A percentile compares a stretch with the other conserved stretches of the same genome.
phyloP scores from a whole-genome alignment of 2,113 vertebrate genomes.

The Lampris megalopsis region DNA sequence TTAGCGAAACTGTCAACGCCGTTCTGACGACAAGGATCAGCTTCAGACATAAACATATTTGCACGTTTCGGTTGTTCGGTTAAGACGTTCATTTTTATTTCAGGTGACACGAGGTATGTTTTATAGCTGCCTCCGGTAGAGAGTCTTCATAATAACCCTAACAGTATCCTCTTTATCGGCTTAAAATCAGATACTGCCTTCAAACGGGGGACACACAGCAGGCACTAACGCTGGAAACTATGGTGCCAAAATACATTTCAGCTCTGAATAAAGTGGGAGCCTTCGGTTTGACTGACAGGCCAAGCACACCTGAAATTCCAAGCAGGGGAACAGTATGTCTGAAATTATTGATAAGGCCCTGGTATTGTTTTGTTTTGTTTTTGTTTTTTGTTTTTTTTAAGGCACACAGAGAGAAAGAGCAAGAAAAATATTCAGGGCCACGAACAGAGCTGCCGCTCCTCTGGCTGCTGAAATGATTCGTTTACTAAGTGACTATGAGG shows the following conservation, averaged over 20 bases:
- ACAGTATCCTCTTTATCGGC: background rate
- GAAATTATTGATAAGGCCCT: slow-evolving; percentile 59
- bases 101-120: background rate
- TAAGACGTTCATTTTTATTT: background rate
- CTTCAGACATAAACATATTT: background rate
- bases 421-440: slow-evolving; percentile 23
- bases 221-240: slow-evolving; percentile 3
- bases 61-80: background rate
- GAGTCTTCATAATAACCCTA: background rate
- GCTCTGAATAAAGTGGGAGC: slow-evolving; percentile 28
- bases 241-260: slow-evolving; percentile 23
- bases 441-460: slow-evolving; percentile 28
- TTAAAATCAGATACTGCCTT: background rate
- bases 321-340: slow-evolving; percentile 42
- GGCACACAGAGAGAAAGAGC: slow-evolving; percentile 27
- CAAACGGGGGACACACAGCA: slow-evolving; percentile 16
- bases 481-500: background rate
- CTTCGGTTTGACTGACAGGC: slow-evolving; percentile 53
- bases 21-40: slow-evolving; percentile 11
- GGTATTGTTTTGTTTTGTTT: slow-evolving; percentile 25
- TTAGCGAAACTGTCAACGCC: slow-evolving; percentile 2
- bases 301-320: slow-evolving; percentile 30
- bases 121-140: background rate
- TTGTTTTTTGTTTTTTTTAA: slow-evolving; percentile 17
- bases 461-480: slow-evolving; percentile 21